Conservation (phyloP, 2,888 invertebrate species). For the Clivina fossor region DNA sequence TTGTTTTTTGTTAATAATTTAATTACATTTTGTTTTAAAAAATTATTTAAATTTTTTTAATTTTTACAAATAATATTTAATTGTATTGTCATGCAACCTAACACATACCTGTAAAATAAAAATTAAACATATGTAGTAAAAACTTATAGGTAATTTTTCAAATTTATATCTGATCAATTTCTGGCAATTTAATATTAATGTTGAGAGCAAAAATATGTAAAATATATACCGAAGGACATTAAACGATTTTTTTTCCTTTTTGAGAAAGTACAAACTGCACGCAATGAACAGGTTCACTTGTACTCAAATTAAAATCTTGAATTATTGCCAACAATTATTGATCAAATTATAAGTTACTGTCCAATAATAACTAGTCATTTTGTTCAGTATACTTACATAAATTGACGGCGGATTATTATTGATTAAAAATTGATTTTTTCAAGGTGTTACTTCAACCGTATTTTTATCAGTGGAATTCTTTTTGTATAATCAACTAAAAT, state of each 20-base stretch:
- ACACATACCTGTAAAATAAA: too few species aligned
- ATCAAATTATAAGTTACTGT: conserved; percentile 19
- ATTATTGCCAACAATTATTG: conserved; percentile 13
- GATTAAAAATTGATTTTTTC: conserved; percentile 12
- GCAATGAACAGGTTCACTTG: conserved; percentile 9
- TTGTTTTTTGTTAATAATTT: too few species aligned
- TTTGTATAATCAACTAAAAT: background rate
- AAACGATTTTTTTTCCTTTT: too few species aligned
- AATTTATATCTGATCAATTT: too few species aligned
- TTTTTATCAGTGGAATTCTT: background rate
- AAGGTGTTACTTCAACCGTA: conserved; percentile 13
- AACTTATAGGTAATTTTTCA: too few species aligned
- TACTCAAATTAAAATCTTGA: conserved; percentile 14
- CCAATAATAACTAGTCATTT: conserved; percentile 12
- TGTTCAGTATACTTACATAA: conserved; percentile 16
- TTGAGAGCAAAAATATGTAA: conserved; percentile 13
- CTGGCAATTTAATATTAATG: conserved; percentile 14
- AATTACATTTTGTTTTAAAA: too few species aligned
- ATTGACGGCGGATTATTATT: conserved; percentile 4
- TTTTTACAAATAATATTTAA: too few species aligned
- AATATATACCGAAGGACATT: conserved; percentile 12
- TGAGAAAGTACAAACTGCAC: background rate
- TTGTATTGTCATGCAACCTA: too few species aligned
- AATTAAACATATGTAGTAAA: too few species aligned
- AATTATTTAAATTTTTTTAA: too few species aligned